Evolutionary conservation across 2,888 invertebrate genomes (phyloP).

Genomic region (Acanthosoma haemorrhoidale): DNA sequence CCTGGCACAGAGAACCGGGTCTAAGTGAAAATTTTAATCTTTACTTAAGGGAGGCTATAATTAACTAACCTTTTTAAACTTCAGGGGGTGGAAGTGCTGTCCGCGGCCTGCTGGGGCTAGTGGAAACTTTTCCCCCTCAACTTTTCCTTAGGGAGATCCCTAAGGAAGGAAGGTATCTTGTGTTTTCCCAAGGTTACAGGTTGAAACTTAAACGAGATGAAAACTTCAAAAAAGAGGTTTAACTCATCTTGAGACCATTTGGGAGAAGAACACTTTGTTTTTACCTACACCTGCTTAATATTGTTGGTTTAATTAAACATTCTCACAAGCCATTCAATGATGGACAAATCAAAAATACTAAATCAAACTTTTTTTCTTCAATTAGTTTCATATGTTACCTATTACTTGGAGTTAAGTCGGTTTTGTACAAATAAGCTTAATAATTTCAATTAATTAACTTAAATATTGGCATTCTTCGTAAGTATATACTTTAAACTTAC

Average conservation of each 20-base stretch:
- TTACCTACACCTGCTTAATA: too few species aligned
- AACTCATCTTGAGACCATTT: constrained; percentile 15
- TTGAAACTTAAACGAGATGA: constrained; percentile 20
- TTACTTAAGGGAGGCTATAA: neutral
- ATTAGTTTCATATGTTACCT: too few species aligned
- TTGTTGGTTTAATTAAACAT: too few species aligned
- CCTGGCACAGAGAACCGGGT: neutral
- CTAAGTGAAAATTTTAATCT: neutral
- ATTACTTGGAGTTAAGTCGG: too few species aligned
- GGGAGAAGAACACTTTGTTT: neutral
- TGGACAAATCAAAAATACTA: too few species aligned
- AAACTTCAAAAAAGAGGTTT: neutral
- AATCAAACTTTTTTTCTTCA: too few species aligned
- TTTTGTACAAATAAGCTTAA: too few species aligned
- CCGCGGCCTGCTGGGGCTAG: neutral
- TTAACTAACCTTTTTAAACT: constrained; percentile 2
- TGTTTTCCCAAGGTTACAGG: constrained; percentile 9
- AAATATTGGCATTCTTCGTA: too few species aligned
- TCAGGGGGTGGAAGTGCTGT: too few species aligned
- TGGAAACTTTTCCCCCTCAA: neutral
- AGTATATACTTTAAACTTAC: too few species aligned
- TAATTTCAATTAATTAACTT: too few species aligned
- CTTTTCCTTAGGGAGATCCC: neutral
- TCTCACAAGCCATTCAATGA: too few species aligned
- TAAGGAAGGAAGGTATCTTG: constrained; percentile 16